These are phyloP conservation scores for Nipponacmea schrenckii DNA, from an alignment of 2,888 invertebrate genomes.

Conservation along the genomic window DNA sequence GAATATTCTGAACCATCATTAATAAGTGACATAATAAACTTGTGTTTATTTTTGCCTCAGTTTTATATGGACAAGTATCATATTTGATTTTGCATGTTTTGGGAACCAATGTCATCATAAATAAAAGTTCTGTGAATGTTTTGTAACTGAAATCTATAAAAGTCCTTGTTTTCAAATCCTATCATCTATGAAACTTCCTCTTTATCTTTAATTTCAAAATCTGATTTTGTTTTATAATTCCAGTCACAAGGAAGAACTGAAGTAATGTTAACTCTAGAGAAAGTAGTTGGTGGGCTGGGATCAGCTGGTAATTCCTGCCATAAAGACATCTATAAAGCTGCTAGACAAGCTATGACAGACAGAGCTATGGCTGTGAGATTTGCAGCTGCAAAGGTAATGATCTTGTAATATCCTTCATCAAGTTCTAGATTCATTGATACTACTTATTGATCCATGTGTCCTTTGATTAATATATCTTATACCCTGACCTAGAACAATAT, in stretches of 20 bases:
- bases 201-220: neutral
- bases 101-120: no score
- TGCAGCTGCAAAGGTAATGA: constrained; percentile 82
- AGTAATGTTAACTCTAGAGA: constrained; percentile 95
- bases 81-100: no score
- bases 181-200: neutral
- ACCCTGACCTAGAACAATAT: no score
- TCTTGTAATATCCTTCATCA: neutral
- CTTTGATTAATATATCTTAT: no score
- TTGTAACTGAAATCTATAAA: no score
- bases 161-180: neutral
- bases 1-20: no score
- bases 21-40: no score
- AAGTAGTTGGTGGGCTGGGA: constrained; percentile 92
- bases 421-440: no score
- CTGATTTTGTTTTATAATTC: constrained; percentile 28
- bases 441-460: neutral
- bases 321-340: constrained; percentile 73
- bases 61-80: no score
- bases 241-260: constrained; percentile 93
- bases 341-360: constrained; percentile 88
- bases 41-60: no score
- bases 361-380: constrained; percentile 91
- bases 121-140: no score
- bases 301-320: constrained; percentile 82